phyloP scores from a whole-genome alignment of 2,797 vertebrate genomes.

The Lophotriccus pileatus region DNA sequence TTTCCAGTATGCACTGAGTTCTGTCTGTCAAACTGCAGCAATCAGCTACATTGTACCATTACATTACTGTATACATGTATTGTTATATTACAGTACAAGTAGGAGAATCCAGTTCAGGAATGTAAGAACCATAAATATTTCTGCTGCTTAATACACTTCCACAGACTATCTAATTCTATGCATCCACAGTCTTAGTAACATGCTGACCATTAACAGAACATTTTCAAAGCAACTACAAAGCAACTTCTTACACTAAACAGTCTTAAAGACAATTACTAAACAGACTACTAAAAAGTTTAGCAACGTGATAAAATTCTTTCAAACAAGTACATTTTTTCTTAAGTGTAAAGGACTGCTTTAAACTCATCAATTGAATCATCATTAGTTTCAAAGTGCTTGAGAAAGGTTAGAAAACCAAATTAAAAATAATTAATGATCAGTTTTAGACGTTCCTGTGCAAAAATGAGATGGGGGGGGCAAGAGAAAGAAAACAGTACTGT shows the following conservation, averaged over 20 bases:
- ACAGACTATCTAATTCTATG: slow-evolving; percentile 2
- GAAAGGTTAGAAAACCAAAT: background rate
- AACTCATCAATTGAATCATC: background rate
- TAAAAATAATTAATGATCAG: background rate
- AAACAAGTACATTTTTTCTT: background rate
- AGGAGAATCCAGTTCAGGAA: background rate
- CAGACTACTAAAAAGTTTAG: background rate
- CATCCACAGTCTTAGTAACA: background rate
- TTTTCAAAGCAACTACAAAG: background rate
- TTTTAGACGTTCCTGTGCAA: background rate
- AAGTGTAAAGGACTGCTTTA: background rate
- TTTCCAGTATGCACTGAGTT: background rate
- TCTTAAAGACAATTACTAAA: background rate
- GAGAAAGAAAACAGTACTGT: background rate
- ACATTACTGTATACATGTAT: too few species aligned
- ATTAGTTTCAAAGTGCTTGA: background rate
- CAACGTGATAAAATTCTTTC: background rate
- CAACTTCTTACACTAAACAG: background rate
- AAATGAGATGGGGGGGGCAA: background rate
- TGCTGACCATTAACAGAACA: background rate
- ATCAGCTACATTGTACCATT: background rate
- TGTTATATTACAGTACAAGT: background rate
- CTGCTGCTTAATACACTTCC: background rate
- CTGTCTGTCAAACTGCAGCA: background rate
- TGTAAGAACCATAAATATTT: background rate